Conservation (phyloP, 2,113 vertebrate genomes). For the Balaeniceps rex region DNA sequence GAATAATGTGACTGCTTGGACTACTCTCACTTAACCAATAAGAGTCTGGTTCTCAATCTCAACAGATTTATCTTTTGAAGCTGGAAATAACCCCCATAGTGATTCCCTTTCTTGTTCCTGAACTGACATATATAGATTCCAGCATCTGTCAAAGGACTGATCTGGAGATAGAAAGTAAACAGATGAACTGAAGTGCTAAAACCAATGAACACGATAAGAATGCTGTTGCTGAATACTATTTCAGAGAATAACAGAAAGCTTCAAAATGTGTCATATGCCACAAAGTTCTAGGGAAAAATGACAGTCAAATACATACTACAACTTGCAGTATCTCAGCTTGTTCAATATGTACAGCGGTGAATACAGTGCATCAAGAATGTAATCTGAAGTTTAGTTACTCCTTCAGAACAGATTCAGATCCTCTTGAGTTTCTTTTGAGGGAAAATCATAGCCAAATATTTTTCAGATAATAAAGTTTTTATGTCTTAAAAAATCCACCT, state of each 20-base stretch:
- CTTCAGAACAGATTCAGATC: background rate
- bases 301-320: background rate
- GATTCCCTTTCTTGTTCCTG: background rate
- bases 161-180: background rate
- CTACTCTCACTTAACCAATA: background rate
- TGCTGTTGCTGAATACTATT: background rate
- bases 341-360: background rate
- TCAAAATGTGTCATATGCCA: background rate
- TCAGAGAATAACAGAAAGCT: background rate
- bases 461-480: background rate
- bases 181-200: background rate
- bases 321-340: background rate
- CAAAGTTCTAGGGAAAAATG: background rate
- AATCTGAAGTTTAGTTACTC: background rate
- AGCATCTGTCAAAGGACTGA: background rate
- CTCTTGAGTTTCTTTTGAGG: background rate
- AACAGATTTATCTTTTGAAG: background rate
- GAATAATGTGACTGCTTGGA: background rate
- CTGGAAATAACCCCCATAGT: background rate
- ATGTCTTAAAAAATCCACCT: background rate
- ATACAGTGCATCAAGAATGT: background rate
- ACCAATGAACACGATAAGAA: background rate
- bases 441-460: background rate
- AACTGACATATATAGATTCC: background rate
- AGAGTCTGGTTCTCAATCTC: background rate